These are phyloP conservation scores for Zelleria hepariella DNA, from an alignment of 2,888 invertebrate genomes.

Conservation along the genomic window DNA sequence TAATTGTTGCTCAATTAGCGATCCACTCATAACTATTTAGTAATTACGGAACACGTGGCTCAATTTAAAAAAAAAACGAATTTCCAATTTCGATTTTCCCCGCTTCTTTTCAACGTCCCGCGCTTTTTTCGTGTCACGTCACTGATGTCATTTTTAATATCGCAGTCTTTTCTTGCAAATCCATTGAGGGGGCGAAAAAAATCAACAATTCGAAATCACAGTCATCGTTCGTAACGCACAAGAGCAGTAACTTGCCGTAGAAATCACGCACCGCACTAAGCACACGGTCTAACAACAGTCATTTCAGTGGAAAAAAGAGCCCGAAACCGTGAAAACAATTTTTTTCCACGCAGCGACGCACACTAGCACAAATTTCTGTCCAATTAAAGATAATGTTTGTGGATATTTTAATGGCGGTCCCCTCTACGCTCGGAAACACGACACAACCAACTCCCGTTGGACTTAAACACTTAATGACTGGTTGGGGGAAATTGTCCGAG, in stretches of 20 bases:
- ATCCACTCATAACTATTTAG: constrained; percentile 42
- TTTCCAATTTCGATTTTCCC: constrained; percentile 18
- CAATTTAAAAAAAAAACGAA: constrained; percentile 33
- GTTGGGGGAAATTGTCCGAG: constrained; percentile 72
- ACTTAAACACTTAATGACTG: constrained; percentile 72
- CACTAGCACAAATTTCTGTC: constrained; percentile 68
- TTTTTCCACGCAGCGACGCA: constrained; percentile 34
- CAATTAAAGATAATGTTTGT: constrained; percentile 73
- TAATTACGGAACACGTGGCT: constrained; percentile 57
- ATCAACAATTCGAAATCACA: constrained; percentile 7
- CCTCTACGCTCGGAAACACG: constrained; percentile 63
- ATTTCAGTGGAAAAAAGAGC: constrained; percentile 52
- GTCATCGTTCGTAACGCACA: constrained; percentile 19
- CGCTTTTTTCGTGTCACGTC: constrained; percentile 36
- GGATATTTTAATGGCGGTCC: constrained; percentile 71
- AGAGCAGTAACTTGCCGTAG: constrained; percentile 13
- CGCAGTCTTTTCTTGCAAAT: constrained; percentile 4
- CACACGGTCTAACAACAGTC: constrained; percentile 62
- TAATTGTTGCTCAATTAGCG: constrained; percentile 55
- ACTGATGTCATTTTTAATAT: constrained; percentile 57
- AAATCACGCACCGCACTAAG: constrained; percentile 45
- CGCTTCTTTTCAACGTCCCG: background rate
- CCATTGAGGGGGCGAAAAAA: background rate
- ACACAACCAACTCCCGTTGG: constrained; percentile 71
- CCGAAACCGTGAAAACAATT: constrained; percentile 54